Evolutionary conservation across 2,113 vertebrate genomes (phyloP).

Genomic region (Nyctereutes procyonoides): DNA sequence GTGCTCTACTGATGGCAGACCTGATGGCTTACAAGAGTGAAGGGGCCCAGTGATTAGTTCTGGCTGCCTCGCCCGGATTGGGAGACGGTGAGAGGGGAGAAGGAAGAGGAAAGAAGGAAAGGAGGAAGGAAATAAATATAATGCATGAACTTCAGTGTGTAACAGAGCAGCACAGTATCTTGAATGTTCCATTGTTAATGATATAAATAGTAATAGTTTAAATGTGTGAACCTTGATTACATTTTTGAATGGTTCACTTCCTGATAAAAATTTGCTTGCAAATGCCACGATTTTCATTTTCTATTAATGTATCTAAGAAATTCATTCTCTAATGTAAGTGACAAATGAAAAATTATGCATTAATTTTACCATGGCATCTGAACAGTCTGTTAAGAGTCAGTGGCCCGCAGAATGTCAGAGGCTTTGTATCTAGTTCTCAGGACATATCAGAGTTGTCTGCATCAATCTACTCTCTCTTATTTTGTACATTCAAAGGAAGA

Average conservation of each 20-base stretch:
- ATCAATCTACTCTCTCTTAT: not conserved
- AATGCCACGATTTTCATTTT: conserved; percentile 2
- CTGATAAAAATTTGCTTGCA: not conserved
- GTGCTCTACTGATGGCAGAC: not conserved
- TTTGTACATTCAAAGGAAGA: not conserved
- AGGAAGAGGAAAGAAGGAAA: not conserved
- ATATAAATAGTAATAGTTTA: not conserved
- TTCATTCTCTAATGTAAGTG: not conserved
- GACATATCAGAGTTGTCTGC: not conserved
- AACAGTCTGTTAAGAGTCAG: not conserved
- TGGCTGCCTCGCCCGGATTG: not conserved
- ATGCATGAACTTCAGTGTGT: not conserved
- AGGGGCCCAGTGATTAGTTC: not conserved
- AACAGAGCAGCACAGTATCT: not conserved
- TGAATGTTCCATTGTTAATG: conserved; percentile 5
- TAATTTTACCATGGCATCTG: not conserved
- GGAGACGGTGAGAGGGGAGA: not conserved
- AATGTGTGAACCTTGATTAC: not conserved
- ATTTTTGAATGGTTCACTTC: not conserved
- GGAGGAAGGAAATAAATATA: not conserved
- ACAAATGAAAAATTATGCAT: not conserved
- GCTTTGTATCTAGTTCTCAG: not conserved
- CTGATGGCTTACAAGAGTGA: not conserved
- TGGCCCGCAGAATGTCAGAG: not conserved
- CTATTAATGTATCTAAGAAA: not conserved